phyloP scores from a whole-genome alignment of 2,888 invertebrate species.

The Erebia epiphron region DNA sequence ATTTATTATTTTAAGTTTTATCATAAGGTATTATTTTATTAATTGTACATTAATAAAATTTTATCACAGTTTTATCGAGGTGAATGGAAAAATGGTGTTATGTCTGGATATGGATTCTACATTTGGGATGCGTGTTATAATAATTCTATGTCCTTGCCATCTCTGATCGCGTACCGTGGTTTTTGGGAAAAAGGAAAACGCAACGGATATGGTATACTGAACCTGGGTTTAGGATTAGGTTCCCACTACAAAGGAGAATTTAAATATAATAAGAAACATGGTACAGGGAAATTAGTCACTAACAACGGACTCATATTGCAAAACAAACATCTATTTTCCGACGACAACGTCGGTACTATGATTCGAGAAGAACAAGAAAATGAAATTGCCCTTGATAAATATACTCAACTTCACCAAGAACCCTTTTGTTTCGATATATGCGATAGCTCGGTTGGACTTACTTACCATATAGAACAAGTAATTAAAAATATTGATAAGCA shows the following conservation, averaged over 20 bases:
- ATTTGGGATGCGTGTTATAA: constrained; percentile 82
- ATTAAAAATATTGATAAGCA: constrained; percentile 63
- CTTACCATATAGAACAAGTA: constrained; percentile 70
- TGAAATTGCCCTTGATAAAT: constrained; percentile 43
- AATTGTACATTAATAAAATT: neutral
- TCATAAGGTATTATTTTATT: no score
- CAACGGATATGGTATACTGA: constrained; percentile 73
- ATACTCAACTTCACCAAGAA: constrained; percentile 43
- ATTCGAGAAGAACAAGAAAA: constrained; percentile 44
- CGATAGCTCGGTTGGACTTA: constrained; percentile 68
- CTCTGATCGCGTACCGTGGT: constrained; percentile 78
- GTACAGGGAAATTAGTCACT: constrained; percentile 78
- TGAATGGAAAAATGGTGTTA: constrained; percentile 81
- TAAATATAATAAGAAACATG: constrained; percentile 81
- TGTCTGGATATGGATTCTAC: constrained; percentile 84
- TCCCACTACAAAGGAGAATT: constrained; percentile 82
- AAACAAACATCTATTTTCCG: constrained; percentile 74
- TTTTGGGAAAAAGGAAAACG: constrained; percentile 81
- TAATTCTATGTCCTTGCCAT: constrained; percentile 77
- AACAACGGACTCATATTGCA: constrained; percentile 80
- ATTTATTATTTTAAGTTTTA: neutral
- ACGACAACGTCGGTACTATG: constrained; percentile 71
- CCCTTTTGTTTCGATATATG: constrained; percentile 59
- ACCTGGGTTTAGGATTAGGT: constrained; percentile 80
- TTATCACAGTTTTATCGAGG: constrained; percentile 80